A percentile compares a stretch with the other conserved stretches of the same genome.
Conservation (phyloP, 2,888 invertebrate genomes). For the Cecidostiba fungosa region DNA sequence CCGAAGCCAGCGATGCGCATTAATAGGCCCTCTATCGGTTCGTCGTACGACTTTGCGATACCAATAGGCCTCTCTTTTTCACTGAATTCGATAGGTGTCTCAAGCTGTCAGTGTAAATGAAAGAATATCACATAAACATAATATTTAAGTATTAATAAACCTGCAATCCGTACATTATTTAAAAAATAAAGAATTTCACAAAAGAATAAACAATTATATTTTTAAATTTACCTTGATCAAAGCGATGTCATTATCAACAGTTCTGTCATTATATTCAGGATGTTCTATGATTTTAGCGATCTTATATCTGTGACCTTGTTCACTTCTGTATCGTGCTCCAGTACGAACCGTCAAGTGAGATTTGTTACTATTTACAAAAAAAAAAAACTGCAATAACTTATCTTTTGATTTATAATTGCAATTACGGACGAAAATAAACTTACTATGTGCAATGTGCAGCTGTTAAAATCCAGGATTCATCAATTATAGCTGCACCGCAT, state of each 20-base stretch:
- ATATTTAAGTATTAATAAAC: no score
- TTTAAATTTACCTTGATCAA: slow-evolving; percentile 14
- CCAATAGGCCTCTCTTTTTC: slow-evolving; percentile 24
- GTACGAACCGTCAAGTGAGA: not conserved
- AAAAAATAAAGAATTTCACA: no score
- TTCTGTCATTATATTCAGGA: not conserved
- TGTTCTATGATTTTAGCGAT: slow-evolving; percentile 14
- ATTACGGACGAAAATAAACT: not conserved
- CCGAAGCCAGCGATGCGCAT: slow-evolving; percentile 54
- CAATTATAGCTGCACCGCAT: slow-evolving; percentile 47
- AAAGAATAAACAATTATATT: no score
- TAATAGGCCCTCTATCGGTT: slow-evolving; percentile 10
- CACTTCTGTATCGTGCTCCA: not conserved
- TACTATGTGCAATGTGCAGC: slow-evolving; percentile 48
- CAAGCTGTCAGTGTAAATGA: slow-evolving; percentile 32
- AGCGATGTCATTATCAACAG: slow-evolving; percentile 32
- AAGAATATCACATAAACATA: no score
- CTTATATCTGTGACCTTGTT: not conserved
- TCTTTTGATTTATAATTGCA: not conserved
- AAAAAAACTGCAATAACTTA: not conserved
- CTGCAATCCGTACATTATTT: no score
- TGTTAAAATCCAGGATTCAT: slow-evolving; percentile 50
- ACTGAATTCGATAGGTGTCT: slow-evolving; percentile 34
- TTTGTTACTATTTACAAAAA: not conserved
- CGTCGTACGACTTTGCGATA: slow-evolving; percentile 17